Percentiles rank a stretch among this genome's conserved stretches.
phyloP scores from a whole-genome alignment of 2,113 vertebrate species.

The Pogonocichla stellata region DNA sequence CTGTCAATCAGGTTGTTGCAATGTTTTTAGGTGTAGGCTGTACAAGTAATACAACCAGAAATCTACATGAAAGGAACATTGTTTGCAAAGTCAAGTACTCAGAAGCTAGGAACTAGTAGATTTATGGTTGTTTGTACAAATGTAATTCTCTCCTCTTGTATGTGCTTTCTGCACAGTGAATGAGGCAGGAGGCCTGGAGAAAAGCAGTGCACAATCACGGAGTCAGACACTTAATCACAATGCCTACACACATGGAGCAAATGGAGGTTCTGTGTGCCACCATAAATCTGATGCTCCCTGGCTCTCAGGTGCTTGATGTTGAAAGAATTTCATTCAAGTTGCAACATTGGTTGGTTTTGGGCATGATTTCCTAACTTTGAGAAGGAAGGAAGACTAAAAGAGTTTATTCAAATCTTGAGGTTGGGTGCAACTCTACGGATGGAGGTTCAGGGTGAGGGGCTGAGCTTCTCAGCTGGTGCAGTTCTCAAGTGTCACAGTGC shows the following conservation, averaged over 20 bases:
- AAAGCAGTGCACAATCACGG: not conserved
- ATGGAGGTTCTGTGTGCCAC: not conserved
- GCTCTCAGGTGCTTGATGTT: not conserved
- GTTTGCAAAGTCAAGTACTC: constrained; percentile 23
- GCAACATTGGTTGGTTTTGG: not conserved
- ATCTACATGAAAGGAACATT: not conserved
- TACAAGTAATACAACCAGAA: not conserved
- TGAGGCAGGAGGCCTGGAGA: not conserved
- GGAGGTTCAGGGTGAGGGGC: not conserved
- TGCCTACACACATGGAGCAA: not conserved
- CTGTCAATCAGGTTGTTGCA: not conserved
- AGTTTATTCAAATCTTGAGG: not conserved
- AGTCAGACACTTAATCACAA: constrained; percentile 20
- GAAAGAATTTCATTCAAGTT: not conserved
- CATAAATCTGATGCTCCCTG: not conserved
- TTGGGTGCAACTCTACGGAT: not conserved
- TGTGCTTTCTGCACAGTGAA: constrained; percentile 29
- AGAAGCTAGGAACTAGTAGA: constrained; percentile 17
- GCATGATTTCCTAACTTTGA: not conserved
- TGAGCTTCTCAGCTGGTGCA: not conserved
- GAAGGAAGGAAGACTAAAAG: not conserved
- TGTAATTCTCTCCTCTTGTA: not conserved
- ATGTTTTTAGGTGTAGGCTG: not conserved
- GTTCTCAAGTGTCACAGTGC: not conserved
- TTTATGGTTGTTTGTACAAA: constrained; percentile 33